These are phyloP conservation scores for Nomia melanderi DNA, from an alignment of 1,140 invertebrate genomes.

Conservation along the genomic window DNA sequence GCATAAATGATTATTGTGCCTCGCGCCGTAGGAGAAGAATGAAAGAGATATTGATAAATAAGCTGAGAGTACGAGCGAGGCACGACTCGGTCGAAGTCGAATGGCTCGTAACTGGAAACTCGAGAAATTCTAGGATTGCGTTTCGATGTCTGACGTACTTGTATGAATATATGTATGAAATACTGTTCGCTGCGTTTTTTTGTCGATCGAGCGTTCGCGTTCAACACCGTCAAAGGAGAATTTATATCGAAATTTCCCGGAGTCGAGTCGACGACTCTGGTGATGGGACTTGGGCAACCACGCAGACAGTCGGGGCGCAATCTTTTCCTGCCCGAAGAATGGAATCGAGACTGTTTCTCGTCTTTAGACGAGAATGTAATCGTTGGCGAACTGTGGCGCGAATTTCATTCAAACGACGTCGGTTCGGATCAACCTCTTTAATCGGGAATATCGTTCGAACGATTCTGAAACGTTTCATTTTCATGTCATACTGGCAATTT, in stretches of 20 bases:
- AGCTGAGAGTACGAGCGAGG: background rate
- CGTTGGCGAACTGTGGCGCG: too few relatives aligned
- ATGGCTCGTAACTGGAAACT: background rate
- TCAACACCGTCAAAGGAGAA: slow-evolving; percentile 11
- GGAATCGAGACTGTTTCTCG: too few relatives aligned
- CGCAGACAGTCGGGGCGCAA: background rate
- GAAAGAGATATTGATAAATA: background rate
- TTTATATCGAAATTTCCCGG: slow-evolving; percentile 40
- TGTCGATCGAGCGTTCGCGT: slow-evolving; percentile 21
- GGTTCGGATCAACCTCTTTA: too few relatives aligned
- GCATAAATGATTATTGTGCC: too few relatives aligned
- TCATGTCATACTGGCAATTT: too few relatives aligned
- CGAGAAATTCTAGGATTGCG: background rate
- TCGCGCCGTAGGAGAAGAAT: background rate
- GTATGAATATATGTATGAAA: slow-evolving; percentile 48
- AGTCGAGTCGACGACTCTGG: background rate
- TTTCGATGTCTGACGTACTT: background rate
- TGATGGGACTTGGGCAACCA: background rate
- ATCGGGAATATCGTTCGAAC: too few relatives aligned
- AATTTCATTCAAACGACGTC: too few relatives aligned
- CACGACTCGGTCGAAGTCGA: background rate
- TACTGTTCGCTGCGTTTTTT: slow-evolving; percentile 14
- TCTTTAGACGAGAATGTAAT: too few relatives aligned
- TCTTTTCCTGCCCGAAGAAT: too few relatives aligned
- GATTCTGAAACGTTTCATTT: too few relatives aligned